Evolutionary conservation across 2,113 vertebrate species (phyloP).

Genomic region (Sapayoa aenigma): DNA sequence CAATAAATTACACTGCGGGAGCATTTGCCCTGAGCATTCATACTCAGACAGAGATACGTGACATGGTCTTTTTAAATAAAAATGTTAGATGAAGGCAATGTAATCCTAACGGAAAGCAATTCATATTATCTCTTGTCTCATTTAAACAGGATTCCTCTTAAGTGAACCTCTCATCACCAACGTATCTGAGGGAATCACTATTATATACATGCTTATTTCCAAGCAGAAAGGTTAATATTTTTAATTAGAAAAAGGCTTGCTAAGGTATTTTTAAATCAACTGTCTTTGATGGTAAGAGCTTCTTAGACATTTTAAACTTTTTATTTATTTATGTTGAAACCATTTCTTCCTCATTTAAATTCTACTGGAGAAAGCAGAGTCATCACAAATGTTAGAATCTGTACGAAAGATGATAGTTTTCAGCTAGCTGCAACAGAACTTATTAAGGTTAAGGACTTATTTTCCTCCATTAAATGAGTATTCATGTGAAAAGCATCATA

Average conservation of each 20-base stretch:
- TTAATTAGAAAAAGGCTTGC: slow-evolving; percentile 22
- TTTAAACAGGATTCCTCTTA: background rate
- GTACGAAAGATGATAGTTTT: background rate
- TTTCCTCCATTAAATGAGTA: background rate
- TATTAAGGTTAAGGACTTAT: background rate
- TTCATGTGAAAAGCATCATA: background rate
- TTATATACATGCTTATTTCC: background rate
- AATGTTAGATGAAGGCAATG: background rate
- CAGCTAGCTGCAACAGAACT: background rate
- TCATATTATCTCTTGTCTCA: background rate
- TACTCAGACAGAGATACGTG: background rate
- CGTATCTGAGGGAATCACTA: background rate
- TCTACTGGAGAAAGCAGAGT: background rate
- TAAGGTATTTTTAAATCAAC: slow-evolving; percentile 14
- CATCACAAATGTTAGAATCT: background rate
- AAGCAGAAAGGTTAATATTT: slow-evolving; percentile 46
- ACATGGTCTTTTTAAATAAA: background rate
- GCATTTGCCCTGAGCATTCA: background rate
- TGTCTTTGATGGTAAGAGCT: background rate
- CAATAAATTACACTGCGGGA: background rate
- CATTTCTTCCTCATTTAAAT: slow-evolving; percentile 31
- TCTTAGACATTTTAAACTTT: slow-evolving; percentile 13
- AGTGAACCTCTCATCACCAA: background rate
- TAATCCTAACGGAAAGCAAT: background rate
- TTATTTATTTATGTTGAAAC: slow-evolving; percentile 43